Evolutionary conservation across 37 sponge, comb jelly and placozoan genomes (phyloP).

Genomic region (Diacarnus erythraeanus): DNA sequence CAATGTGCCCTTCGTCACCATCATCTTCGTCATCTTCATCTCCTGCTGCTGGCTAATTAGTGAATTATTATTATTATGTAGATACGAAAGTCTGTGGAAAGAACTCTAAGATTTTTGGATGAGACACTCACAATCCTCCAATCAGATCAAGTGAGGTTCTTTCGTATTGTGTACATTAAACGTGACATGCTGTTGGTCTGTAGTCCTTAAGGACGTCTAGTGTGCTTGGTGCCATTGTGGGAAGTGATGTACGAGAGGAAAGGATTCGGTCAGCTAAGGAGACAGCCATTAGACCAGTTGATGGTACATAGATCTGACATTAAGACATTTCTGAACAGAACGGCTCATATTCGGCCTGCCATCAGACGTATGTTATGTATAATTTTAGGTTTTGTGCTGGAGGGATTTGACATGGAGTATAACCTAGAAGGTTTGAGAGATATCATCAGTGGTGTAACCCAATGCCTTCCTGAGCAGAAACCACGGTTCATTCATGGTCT

Average conservation of each 20-base stretch:
- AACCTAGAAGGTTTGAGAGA: not conserved
- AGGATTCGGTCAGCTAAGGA: conserved; percentile 67
- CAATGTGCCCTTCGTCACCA: too few species aligned
- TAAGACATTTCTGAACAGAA: not conserved
- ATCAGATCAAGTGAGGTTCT: conserved; percentile 12
- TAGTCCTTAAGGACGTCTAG: conserved; percentile 30
- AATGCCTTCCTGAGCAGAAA: conserved; percentile 54
- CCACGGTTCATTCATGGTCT: conserved; percentile 59
- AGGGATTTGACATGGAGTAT: conserved; percentile 60
- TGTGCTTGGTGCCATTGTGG: conserved; percentile 78
- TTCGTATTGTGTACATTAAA: too few species aligned
- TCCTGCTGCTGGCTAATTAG: too few species aligned
- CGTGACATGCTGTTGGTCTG: not conserved
- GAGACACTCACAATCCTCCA: conserved; percentile 21
- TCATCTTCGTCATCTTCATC: too few species aligned
- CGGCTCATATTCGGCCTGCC: too few species aligned
- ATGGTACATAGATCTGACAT: conserved; percentile 45
- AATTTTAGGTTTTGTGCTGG: conserved; percentile 70
- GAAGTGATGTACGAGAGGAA: conserved; percentile 60
- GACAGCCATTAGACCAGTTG: conserved; percentile 67
- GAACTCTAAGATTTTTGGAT: conserved; percentile 77
- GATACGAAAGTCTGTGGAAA: conserved; percentile 64
- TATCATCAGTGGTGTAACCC: conserved; percentile 13
- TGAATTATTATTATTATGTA: not conserved
- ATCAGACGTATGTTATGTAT: too few species aligned